Evolutionary conservation across 1,140 invertebrate genomes (phyloP), one percentile per base, ranked within the genome.

Genomic region (Drosophila busckii): DNA sequence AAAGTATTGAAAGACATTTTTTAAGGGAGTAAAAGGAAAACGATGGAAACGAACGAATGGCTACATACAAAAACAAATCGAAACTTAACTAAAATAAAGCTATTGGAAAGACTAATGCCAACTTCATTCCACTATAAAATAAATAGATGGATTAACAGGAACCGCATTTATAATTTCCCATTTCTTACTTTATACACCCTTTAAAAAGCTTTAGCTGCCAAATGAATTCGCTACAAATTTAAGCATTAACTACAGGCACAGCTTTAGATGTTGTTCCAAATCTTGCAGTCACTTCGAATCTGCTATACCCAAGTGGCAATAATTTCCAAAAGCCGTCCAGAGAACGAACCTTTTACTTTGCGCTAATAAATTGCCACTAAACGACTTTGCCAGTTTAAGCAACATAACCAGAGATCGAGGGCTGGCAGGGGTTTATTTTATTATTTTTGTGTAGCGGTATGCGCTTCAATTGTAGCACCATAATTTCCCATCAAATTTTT

Each of bases 401-500:
- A 15, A n/a, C n/a, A n/a, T n/a, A n/a, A n/a, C n/a, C n/a, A n/a
- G n/a, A n/a, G n/a, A n/a, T n/a, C n/a, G n/a, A n/a, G n/a, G n/a
- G n/a, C n/a, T n/a, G n/a, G n/a, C n/a, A n/a, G 45, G 53, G 35
- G 17, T 35, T 15, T 32, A 9, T 22, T 44, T 28, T 22, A 26
- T 25, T 19, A 10, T 26, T n/a, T 17, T 4, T 9, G 13, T 7
- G 9, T 17, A 8, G 19, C 37, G 61, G 64, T 59, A 58, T 61
- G 50, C 70, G 73, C 68, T 78, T 82, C 73, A 78, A 78, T 78
- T 78, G 75, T 78, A 82, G 73, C 75, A 55, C 78, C 71, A 78
- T 84, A 84, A 84, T 84, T 84, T 84, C 78, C 80, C 78, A 84
- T 84, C 82, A 84, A 78, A 84, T 84, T 84, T 84, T 84, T 84